These are phyloP conservation scores for Drosophila atripex DNA, from an alignment of 2,888 invertebrate genomes.

Conservation along the genomic window DNA sequence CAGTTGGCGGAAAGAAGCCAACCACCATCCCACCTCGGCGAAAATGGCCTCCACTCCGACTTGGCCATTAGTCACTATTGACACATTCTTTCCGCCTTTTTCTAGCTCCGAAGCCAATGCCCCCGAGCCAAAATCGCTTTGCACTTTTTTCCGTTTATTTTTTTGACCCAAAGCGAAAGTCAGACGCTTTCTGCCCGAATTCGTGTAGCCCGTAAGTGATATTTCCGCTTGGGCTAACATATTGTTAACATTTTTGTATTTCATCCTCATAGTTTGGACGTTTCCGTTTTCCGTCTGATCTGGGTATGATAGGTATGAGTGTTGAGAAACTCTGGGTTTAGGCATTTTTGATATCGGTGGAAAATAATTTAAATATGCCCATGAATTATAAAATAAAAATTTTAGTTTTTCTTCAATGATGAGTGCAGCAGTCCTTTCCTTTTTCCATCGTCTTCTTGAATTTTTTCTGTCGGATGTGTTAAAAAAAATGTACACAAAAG, in stretches of 20 bases:
- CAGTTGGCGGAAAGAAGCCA: constrained; percentile 26
- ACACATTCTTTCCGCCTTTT: constrained; percentile 71
- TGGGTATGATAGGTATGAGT: neutral
- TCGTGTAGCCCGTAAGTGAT: constrained; percentile 53
- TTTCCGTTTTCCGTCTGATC: neutral
- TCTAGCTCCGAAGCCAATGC: constrained; percentile 39
- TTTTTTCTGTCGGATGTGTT: neutral
- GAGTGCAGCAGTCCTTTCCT: neutral
- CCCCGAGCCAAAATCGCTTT: constrained; percentile 21
- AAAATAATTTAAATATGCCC: no score
- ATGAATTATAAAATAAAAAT: no score
- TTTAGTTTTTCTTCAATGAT: neutral
- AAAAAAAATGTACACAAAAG: constrained; percentile 8
- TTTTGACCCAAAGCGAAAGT: constrained; percentile 28
- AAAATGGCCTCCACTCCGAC: constrained; percentile 27
- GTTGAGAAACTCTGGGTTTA: no score
- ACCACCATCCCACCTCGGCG: constrained; percentile 22
- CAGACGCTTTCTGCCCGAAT: constrained; percentile 23
- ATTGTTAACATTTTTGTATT: constrained; percentile 54
- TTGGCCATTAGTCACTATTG: constrained; percentile 73
- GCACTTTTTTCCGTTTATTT: constrained; percentile 5
- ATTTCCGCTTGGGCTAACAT: constrained; percentile 63
- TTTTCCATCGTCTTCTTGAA: neutral
- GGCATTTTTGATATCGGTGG: no score
- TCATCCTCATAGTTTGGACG: constrained; percentile 9